A percentile compares a stretch with the other conserved stretches of the same genome.
phyloP scores from a whole-genome alignment of 2,888 invertebrate genomes.

The Stenotaenia linearis region DNA sequence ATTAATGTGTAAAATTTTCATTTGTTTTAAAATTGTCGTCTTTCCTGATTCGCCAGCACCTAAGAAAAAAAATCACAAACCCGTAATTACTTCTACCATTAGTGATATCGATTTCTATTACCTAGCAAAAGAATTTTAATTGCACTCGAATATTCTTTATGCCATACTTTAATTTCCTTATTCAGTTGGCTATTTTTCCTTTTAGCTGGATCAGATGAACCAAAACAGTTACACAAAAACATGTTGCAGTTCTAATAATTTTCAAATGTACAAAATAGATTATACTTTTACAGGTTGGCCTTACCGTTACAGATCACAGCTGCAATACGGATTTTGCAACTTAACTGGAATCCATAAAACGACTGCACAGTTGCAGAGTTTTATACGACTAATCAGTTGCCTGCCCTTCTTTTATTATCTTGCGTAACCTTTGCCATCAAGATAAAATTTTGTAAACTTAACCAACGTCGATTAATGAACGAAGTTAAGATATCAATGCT shows the following conservation, averaged over 20 bases:
- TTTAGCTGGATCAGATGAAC: neutral
- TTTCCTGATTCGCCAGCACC: slow-evolving; percentile 75
- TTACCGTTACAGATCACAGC: neutral
- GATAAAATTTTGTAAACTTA: neutral
- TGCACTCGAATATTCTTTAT: slow-evolving; percentile 42
- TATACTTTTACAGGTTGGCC: no score
- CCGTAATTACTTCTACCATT: neutral
- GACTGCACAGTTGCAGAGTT: neutral
- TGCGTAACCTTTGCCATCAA: neutral
- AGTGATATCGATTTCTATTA: neutral
- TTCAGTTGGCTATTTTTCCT: slow-evolving; percentile 41
- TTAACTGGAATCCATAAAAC: neutral
- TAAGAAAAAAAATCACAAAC: slow-evolving; percentile 38
- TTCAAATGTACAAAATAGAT: no score
- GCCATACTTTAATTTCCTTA: slow-evolving; percentile 42
- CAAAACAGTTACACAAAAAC: neutral
- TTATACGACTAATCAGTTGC: neutral
- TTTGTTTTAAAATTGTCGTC: slow-evolving; percentile 79
- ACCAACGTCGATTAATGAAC: neutral
- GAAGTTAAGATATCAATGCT: neutral
- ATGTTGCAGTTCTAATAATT: no score
- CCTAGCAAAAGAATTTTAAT: slow-evolving; percentile 44
- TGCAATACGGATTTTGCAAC: neutral
- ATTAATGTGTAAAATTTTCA: slow-evolving; percentile 75
- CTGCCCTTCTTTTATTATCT: neutral